Conservation (phyloP, 2,113 vertebrate genomes). For the Peromyscus polionotus region DNA sequence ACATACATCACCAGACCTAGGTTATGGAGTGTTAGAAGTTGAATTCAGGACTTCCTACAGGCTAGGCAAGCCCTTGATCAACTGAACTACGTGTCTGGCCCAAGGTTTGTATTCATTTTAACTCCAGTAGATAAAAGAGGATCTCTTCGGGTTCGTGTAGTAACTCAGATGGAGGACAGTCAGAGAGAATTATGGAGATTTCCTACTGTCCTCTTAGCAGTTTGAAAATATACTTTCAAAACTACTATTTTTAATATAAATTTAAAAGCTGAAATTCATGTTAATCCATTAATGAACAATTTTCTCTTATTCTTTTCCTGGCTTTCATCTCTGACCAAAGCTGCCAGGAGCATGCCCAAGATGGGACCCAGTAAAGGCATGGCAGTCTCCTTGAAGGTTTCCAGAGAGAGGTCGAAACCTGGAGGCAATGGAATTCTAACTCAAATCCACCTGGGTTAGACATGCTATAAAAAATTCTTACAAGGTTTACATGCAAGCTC, state of each 20-base stretch:
- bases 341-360: not conserved
- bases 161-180: not conserved
- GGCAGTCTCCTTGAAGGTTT: not conserved
- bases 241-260: slow-evolving; percentile 14
- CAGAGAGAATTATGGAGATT: not conserved
- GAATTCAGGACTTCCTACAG: not conserved
- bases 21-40: not conserved
- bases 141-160: not conserved
- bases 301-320: slow-evolving; percentile 20
- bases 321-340: not conserved
- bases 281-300: not conserved
- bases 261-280: not conserved
- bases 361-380: not conserved
- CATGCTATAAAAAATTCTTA: not conserved
- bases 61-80: not conserved
- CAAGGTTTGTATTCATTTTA: not conserved
- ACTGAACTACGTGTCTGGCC: not conserved
- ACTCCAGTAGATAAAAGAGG: not conserved
- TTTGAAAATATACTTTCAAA: slow-evolving; percentile 31
- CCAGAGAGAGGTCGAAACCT: not conserved
- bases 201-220: not conserved
- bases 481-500: not conserved
- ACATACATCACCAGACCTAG: not conserved
- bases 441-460: not conserved
- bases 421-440: not conserved